A percentile compares a stretch with the other conserved stretches of the same genome.
These are phyloP conservation scores for Calameuta idolon DNA, from an alignment of 2,888 invertebrate genomes.

Conservation along the genomic window DNA sequence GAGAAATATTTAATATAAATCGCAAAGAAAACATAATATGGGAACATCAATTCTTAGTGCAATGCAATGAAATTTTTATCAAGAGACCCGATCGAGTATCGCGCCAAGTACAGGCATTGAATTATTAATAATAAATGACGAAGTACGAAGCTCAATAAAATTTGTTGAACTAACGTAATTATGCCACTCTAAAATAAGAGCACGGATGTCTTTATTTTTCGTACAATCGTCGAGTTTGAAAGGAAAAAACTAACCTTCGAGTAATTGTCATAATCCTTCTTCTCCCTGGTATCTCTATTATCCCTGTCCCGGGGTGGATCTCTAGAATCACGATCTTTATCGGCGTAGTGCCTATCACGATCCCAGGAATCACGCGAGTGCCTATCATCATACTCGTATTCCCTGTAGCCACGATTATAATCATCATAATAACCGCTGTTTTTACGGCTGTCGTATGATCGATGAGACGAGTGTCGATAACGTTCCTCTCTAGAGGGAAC, in stretches of 20 bases:
- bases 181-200: not conserved
- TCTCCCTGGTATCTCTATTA: conserved; percentile 37
- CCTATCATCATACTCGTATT: conserved; percentile 62
- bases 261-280: conserved; percentile 64
- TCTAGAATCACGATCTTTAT: conserved; percentile 32
- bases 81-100: too few species aligned
- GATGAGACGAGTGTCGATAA: conserved; percentile 53
- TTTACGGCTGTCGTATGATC: conserved; percentile 54
- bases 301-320: conserved; percentile 30
- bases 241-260: conserved; percentile 50
- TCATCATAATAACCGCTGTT: conserved; percentile 49
- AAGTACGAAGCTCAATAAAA: not conserved
- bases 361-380: conserved; percentile 61
- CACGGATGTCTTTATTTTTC: not conserved
- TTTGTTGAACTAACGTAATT: not conserved
- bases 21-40: not conserved
- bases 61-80: not conserved
- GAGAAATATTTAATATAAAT: not conserved
- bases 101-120: not conserved
- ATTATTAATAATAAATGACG: not conserved
- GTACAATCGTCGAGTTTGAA: not conserved
- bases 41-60: not conserved
- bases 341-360: conserved; percentile 59
- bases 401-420: conserved; percentile 52
- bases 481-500: conserved; percentile 53